phyloP scores from a whole-genome alignment of 2,888 invertebrate species.

The Germaria angustata region DNA sequence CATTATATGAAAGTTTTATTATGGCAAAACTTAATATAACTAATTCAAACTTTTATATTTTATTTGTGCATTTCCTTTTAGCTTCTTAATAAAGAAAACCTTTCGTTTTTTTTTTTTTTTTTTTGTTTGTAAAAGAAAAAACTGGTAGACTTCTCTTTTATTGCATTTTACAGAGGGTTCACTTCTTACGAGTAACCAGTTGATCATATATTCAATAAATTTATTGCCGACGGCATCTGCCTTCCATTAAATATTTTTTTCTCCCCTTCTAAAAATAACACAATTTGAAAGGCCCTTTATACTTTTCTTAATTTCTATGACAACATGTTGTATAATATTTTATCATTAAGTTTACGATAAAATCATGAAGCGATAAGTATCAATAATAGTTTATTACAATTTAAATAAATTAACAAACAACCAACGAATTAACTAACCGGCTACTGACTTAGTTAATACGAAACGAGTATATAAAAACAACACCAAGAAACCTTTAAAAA shows the following conservation, averaged over 20 bases:
- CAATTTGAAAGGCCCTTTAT: not conserved
- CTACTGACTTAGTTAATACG: constrained; percentile 43
- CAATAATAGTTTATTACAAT: constrained; percentile 5
- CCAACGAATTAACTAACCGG: not conserved
- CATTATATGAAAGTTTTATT: too few species aligned
- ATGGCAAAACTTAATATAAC: too few species aligned
- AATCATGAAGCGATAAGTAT: not conserved
- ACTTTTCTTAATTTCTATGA: not conserved
- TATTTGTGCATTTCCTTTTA: too few species aligned
- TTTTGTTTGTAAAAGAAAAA: too few species aligned
- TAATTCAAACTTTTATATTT: too few species aligned
- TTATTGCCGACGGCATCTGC: constrained; percentile 14
- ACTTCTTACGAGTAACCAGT: not conserved
- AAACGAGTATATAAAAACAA: not conserved
- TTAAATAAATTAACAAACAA: not conserved
- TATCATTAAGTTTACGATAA: not conserved
- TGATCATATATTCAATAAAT: not conserved
- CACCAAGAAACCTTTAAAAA: constrained; percentile 9
- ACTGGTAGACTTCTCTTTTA: not conserved
- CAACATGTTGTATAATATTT: not conserved
- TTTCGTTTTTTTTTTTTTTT: too few species aligned
- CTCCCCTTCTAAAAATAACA: not conserved
- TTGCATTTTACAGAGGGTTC: not conserved
- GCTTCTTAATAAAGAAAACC: too few species aligned
- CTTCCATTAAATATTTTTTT: too few species aligned